Evolutionary conservation across 2,888 invertebrate species (phyloP), one percentile per base, ranked within the genome.

Genomic region (Ligdia adustata): DNA sequence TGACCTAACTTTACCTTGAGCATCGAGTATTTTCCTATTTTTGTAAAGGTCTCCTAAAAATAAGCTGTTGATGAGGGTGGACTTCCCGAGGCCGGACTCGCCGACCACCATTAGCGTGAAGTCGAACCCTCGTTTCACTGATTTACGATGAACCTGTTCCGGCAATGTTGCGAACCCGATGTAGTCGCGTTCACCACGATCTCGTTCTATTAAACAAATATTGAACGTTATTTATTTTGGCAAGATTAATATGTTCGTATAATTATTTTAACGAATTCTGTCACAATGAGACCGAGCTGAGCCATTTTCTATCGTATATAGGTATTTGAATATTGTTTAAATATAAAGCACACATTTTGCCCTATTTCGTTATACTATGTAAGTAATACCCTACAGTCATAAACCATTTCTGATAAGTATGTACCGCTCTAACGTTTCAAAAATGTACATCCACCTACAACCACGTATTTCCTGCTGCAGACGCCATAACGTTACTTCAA

Each of bases 61-160:
- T 35, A 98, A 92, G 72, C 97, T 98, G 91, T 98, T 98, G 78
- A 98, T 95, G 39, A 98, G 92, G 0, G 98, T 98, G 0, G 98
- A 98, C 82, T 98, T 98, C 45, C 98, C 98, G 35, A 98, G 91
- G 0, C 98, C 98, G 0, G 95, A 95, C 84, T 98, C 98, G 16
- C 98, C 98, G 18, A 98, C 96, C 9, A 98, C 98, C 97, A 98
- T 98, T 57, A 98, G 90, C 0, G 98, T 98, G 85, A 98, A 98
- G 82, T 98, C 98, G 83, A 98, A 98, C 42, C 98, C 98, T 67
- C 97, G 93, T 87, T 98, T 98, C 39, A 98, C 98, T 0, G 98
- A 98, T 89, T 98, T 98, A 62, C 98, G 93, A 87, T 98, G 98
- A 42, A 98, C 97, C 88, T 98, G 98, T 80, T 98, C 98, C 12